phyloP scores from a whole-genome alignment of 1,140 invertebrate species.

The Pentalonia nigronervosa region DNA sequence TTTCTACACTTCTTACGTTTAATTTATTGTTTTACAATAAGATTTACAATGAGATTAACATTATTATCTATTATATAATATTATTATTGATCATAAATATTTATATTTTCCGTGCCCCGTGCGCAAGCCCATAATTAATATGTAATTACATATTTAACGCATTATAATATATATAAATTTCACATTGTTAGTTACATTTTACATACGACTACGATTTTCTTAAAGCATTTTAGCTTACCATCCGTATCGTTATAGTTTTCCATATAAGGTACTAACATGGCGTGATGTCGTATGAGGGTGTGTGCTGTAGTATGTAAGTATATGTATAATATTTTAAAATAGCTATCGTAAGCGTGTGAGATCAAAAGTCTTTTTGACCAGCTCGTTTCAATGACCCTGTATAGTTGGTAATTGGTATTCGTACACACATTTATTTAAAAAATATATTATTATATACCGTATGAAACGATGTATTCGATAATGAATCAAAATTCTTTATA shows the following conservation, averaged over 20 bases:
- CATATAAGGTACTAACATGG: not conserved
- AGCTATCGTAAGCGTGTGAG: not conserved
- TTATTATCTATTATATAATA: not conserved
- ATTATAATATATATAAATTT: not conserved
- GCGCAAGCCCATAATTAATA: not conserved
- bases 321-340: not conserved
- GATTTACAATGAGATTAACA: not conserved
- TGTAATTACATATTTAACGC: too few species aligned
- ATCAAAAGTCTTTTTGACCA: not conserved
- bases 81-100: not conserved
- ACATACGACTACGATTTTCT: not conserved
- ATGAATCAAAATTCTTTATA: constrained; percentile 38
- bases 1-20: not conserved
- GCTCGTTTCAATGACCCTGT: not conserved
- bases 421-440: not conserved
- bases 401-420: not conserved
- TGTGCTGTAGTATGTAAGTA: not conserved
- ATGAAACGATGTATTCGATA: not conserved
- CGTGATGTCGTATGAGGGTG: not conserved
- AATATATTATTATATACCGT: not conserved
- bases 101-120: not conserved
- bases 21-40: not conserved
- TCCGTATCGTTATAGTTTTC: not conserved
- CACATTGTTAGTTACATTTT: not conserved
- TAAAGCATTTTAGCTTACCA: not conserved